phyloP scores from a whole-genome alignment of 2,888 invertebrate genomes.

The Eupithecia subumbrata region DNA sequence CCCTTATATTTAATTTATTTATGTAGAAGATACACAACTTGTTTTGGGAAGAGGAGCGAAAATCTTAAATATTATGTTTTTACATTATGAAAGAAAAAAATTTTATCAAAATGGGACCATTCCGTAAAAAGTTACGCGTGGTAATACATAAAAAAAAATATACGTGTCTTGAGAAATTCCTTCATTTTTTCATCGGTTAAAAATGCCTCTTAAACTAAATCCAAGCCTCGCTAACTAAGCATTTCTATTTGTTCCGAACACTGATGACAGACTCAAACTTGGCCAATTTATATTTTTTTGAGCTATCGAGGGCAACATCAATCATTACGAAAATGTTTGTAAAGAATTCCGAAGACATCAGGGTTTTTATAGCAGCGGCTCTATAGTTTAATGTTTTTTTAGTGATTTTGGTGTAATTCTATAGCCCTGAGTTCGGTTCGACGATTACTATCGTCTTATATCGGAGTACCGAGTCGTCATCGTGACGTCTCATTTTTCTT shows the following conservation, averaged over 20 bases:
- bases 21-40: no score
- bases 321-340: conserved; percentile 26
- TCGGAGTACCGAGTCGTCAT: not conserved
- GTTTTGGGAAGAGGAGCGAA: not conserved
- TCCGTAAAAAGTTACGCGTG: no score
- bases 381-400: not conserved
- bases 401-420: not conserved
- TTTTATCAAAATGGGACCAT: no score
- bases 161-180: no score
- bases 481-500: not conserved
- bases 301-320: conserved; percentile 30
- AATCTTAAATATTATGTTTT: not conserved
- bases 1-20: no score
- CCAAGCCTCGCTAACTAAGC: not conserved
- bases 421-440: not conserved
- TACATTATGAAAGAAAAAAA: no score
- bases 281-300: conserved; percentile 17
- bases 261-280: conserved; percentile 13
- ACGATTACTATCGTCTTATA: no score
- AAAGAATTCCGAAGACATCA: conserved; percentile 14
- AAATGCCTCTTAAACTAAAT: not conserved
- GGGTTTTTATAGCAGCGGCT: not conserved
- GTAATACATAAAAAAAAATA: no score
- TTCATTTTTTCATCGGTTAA: no score
- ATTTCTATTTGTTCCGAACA: conserved; percentile 11